Percentiles rank a stretch among this genome's conserved stretches.
phyloP scores from a whole-genome alignment of 2,113 vertebrate genomes.

The Sebastes schlegelii region DNA sequence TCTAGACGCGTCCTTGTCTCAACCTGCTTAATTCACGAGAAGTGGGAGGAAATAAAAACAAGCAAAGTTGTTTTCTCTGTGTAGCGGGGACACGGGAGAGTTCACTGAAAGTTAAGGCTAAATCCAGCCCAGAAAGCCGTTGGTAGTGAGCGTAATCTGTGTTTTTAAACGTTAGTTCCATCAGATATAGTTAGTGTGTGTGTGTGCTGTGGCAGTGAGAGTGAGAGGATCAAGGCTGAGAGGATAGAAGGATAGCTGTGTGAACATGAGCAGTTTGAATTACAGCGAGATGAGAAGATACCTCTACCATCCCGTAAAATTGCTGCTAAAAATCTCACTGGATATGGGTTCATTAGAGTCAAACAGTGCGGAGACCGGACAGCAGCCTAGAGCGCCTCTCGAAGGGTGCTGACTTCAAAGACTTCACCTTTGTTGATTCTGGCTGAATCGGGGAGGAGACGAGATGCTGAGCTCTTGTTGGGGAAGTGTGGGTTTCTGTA shows the following conservation, averaged over 20 bases:
- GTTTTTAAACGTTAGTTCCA: neutral
- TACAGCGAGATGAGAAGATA: neutral
- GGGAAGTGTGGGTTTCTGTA: neutral
- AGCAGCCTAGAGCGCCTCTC: constrained; percentile 3
- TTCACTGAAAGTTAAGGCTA: constrained; percentile 24
- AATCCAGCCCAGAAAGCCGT: constrained; percentile 15
- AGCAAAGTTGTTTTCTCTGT: neutral
- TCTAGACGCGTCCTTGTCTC: constrained; percentile 8
- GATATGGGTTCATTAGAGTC: constrained; percentile 11
- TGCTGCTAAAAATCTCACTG: neutral
- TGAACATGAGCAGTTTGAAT: constrained; percentile 1
- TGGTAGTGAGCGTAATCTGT: neutral
- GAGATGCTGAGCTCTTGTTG: constrained; percentile 32
- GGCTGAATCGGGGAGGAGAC: neutral
- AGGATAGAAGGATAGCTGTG: constrained; percentile 8
- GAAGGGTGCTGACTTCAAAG: constrained; percentile 20
- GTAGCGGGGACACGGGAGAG: neutral
- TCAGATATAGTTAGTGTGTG: constrained; percentile 1
- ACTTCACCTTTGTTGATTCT: constrained; percentile 20
- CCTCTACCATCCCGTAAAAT: neutral
- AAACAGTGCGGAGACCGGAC: neutral
- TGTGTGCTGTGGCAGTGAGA: neutral
- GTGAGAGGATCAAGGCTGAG: constrained; percentile 7
- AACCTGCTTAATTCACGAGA: constrained; percentile 9
- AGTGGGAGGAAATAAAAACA: neutral